Evolutionary conservation across 2,113 vertebrate genomes (phyloP).

Genomic region (Diphyllodes magnificus): DNA sequence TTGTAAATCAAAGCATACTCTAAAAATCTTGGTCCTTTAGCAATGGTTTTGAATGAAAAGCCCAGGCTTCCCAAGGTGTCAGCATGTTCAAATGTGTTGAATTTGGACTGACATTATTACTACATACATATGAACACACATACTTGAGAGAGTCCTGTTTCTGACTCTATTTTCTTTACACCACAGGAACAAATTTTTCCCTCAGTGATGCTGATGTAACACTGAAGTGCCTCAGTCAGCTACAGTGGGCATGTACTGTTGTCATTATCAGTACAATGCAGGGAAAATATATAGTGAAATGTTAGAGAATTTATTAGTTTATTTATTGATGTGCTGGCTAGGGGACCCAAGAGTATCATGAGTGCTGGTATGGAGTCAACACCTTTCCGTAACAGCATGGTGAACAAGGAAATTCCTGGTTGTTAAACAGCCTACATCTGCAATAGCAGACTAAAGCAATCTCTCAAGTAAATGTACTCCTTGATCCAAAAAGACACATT

Average conservation of each 20-base stretch:
- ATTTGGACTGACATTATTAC: background rate
- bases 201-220: background rate
- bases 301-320: background rate
- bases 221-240: background rate
- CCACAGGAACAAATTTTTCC: background rate
- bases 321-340: background rate
- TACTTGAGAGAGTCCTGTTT: background rate
- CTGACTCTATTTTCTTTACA: background rate
- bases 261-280: background rate
- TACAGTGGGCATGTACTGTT: background rate
- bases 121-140: background rate
- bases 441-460: background rate
- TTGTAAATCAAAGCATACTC: background rate
- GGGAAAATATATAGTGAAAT: background rate
- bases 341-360: background rate
- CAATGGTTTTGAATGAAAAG: background rate
- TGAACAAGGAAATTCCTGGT: background rate
- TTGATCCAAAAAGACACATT: slow-evolving; percentile 17
- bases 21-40: background rate
- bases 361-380: background rate
- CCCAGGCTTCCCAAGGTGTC: background rate
- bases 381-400: background rate
- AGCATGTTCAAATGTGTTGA: background rate
- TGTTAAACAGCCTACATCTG: slow-evolving; percentile 22
- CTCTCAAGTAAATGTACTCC: background rate